These are phyloP conservation scores for Numenius arquata DNA, from an alignment of 2,113 vertebrate genomes.

Conservation along the genomic window DNA sequence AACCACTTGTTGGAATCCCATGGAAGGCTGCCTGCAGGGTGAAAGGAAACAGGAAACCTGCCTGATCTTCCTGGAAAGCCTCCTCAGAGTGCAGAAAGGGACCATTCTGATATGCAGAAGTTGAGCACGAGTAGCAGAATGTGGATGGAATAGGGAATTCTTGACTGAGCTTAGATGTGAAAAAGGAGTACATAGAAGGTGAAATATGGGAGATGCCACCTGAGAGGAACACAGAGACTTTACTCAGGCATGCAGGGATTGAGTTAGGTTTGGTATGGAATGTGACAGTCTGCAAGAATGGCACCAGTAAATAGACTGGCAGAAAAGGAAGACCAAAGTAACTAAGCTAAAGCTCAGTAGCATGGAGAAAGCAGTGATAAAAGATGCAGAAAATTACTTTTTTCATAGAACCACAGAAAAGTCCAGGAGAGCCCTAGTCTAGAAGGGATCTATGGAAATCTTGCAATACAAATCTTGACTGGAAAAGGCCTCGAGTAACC, in stretches of 20 bases:
- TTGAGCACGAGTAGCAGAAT: neutral
- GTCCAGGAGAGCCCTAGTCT: neutral
- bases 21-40: neutral
- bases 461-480: neutral
- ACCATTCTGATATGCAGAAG: neutral
- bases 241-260: fast-evolving
- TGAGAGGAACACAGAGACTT: neutral
- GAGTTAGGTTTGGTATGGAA: neutral
- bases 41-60: neutral
- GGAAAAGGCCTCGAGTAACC: neutral
- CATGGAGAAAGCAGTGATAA: neutral
- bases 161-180: neutral
- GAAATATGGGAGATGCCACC: fast-evolving
- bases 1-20: neutral
- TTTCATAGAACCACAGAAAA: neutral
- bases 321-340: neutral
- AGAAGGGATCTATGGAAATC: neutral
- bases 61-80: neutral
- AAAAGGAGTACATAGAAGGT: neutral
- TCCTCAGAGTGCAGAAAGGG: neutral
- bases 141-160: neutral
- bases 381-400: neutral
- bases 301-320: neutral
- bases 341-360: neutral
- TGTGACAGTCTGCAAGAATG: neutral